phyloP scores from a whole-genome alignment of 2,888 invertebrate species.

The Pachymerium ferrugineum region DNA sequence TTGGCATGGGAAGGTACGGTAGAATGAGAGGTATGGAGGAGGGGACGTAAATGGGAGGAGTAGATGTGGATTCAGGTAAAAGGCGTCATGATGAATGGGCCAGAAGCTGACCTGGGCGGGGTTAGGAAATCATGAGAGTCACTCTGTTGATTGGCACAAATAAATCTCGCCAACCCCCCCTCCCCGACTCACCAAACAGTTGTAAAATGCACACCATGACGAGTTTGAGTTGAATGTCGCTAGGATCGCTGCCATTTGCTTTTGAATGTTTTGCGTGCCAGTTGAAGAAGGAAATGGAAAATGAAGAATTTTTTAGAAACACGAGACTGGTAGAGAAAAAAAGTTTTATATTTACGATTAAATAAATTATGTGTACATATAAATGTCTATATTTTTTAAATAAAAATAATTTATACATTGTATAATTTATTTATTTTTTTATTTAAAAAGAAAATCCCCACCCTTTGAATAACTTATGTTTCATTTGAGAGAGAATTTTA shows the following conservation, averaged over 20 bases:
- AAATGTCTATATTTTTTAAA: no score
- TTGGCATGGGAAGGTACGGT: not conserved
- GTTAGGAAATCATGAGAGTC: constrained; percentile 28
- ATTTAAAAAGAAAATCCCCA: no score
- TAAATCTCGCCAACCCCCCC: constrained; percentile 27
- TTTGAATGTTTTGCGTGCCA: not conserved
- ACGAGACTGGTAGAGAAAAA: no score
- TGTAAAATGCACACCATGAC: not conserved
- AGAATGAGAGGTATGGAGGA: not conserved
- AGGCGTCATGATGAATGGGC: constrained; percentile 21
- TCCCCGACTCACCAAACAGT: not conserved
- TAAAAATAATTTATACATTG: no score
- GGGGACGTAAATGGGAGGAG: constrained; percentile 3
- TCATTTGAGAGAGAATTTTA: no score
- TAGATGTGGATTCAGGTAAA: constrained; percentile 14
- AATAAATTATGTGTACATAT: no score
- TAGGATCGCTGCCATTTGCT: not conserved
- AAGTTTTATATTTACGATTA: no score
- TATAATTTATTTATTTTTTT: no score
- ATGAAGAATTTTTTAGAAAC: no score
- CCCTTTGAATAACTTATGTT: no score
- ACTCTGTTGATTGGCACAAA: constrained; percentile 28
- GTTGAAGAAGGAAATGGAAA: not conserved
- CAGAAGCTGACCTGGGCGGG: constrained; percentile 17
- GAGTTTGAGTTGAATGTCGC: not conserved